Percentiles rank a stretch among this genome's conserved stretches.
phyloP scores from a whole-genome alignment of 2,113 vertebrate species.

The Pitta sordida region DNA sequence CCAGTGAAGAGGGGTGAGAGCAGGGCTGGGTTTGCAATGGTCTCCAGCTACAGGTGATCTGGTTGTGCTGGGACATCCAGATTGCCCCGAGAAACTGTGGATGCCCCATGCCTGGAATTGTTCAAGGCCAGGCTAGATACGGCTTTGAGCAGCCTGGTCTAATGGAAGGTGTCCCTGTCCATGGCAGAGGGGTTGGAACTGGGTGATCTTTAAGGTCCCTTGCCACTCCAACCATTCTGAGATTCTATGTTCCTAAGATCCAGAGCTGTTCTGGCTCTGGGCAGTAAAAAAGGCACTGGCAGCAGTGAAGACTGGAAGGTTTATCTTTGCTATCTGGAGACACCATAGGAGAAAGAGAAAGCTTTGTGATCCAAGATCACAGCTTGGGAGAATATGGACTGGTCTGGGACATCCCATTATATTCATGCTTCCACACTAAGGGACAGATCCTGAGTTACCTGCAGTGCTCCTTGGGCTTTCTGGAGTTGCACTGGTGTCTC shows the following conservation, averaged over 20 bases:
- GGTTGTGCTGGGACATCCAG: background rate
- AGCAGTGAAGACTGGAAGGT: background rate
- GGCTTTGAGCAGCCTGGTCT: background rate
- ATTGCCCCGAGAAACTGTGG: background rate
- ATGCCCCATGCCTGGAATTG: background rate
- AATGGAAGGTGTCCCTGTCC: background rate
- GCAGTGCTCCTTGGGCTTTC: background rate
- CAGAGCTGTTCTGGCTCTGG: background rate
- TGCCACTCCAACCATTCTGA: background rate
- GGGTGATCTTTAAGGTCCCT: background rate
- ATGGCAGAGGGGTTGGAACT: too few relatives aligned
- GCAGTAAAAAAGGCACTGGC: too few relatives aligned
- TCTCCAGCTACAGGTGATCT: background rate
- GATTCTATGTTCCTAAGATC: background rate
- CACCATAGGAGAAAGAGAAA: background rate
- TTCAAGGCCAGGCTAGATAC: accelerated
- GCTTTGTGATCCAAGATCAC: background rate
- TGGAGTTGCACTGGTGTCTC: background rate
- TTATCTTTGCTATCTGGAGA: background rate
- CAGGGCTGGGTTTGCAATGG: accelerated
- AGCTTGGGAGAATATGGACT: background rate
- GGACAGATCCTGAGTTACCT: background rate
- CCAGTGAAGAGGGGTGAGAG: background rate
- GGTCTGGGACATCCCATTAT: background rate
- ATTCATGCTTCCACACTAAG: background rate